Evolutionary conservation across 2,888 invertebrate genomes (phyloP).

Genomic region (Coleophora deauratella): DNA sequence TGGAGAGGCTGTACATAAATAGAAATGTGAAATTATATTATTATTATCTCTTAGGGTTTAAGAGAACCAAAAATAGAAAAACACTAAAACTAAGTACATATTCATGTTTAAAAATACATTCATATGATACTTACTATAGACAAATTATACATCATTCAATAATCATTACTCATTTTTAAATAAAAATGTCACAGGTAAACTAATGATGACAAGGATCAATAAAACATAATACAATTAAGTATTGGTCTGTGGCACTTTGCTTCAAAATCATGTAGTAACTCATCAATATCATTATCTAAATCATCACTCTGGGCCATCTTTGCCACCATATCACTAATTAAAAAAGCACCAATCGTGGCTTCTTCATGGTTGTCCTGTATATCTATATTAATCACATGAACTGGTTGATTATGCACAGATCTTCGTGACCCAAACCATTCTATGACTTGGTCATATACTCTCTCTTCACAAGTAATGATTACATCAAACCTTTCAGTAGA

Average conservation of each 20-base stretch:
- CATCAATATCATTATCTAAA: constrained; percentile 98
- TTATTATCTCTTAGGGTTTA: no score
- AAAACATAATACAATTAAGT: constrained; percentile 95
- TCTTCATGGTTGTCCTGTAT: constrained; percentile 99
- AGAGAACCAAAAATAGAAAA: no score
- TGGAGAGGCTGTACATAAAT: no score
- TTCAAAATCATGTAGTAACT: constrained; percentile 95
- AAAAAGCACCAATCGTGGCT: constrained; percentile 98
- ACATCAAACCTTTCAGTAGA: constrained; percentile 94
- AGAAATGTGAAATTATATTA: no score
- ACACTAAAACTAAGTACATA: no score
- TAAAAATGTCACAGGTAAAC: no score
- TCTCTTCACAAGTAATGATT: constrained; percentile 96
- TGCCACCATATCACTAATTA: constrained; percentile 96
- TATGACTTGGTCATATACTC: constrained; percentile 98
- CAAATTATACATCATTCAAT: no score
- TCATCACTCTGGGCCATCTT: constrained; percentile 93
- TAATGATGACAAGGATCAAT: constrained; percentile 76
- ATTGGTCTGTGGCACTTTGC: constrained; percentile 88
- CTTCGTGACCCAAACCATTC: constrained; percentile 92
- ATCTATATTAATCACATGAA: constrained; percentile 98
- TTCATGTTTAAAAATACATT: no score
- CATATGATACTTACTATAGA: no score
- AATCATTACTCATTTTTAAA: no score
- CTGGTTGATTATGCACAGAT: constrained; percentile 87